These are phyloP conservation scores for Indicator indicator DNA, from an alignment of 2,113 vertebrate species.

Conservation along the genomic window DNA sequence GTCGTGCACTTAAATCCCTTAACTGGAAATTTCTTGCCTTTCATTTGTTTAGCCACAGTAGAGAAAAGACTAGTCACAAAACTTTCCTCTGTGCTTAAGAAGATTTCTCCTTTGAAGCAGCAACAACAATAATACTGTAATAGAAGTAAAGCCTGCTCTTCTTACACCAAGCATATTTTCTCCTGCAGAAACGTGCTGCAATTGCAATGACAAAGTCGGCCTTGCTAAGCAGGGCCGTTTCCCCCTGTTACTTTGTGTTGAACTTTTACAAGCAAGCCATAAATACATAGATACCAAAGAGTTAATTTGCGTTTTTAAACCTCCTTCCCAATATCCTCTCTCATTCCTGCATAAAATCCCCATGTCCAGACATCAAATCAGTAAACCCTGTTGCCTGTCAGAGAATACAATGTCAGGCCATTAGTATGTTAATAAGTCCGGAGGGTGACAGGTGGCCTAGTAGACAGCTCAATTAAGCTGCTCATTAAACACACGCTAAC, in stretches of 20 bases:
- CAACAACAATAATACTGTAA: slow-evolving; percentile 67
- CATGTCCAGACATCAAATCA: slow-evolving; percentile 88
- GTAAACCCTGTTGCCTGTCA: slow-evolving; percentile 93
- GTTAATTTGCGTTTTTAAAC: slow-evolving; percentile 84
- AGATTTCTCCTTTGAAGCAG: slow-evolving; percentile 74
- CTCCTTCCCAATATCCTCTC: slow-evolving; percentile 81
- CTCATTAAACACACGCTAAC: slow-evolving; percentile 99
- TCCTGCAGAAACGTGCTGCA: slow-evolving; percentile 35
- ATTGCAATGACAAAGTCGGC: slow-evolving; percentile 36
- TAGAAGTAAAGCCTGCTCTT: slow-evolving; percentile 71
- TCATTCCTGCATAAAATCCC: slow-evolving; percentile 86
- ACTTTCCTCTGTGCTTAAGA: slow-evolving; percentile 68
- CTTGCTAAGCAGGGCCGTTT: slow-evolving; percentile 26
- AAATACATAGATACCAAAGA: slow-evolving; percentile 83
- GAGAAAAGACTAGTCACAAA: slow-evolving; percentile 72
- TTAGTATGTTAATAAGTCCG: slow-evolving; percentile 99
- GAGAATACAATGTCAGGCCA: slow-evolving; percentile 96
- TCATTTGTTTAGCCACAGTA: slow-evolving; percentile 76
- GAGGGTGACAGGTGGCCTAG: slow-evolving; percentile 98
- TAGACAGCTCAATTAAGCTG: slow-evolving; percentile 99
- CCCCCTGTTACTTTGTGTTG: slow-evolving; percentile 46
- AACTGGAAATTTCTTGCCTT: slow-evolving; percentile 61
- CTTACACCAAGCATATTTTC: slow-evolving; percentile 56
- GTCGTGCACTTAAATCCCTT: slow-evolving; percentile 74
- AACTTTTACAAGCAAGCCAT: slow-evolving; percentile 66